These are phyloP conservation scores for Picathartes gymnocephalus DNA, from an alignment of 2,113 vertebrate species.

Conservation along the genomic window DNA sequence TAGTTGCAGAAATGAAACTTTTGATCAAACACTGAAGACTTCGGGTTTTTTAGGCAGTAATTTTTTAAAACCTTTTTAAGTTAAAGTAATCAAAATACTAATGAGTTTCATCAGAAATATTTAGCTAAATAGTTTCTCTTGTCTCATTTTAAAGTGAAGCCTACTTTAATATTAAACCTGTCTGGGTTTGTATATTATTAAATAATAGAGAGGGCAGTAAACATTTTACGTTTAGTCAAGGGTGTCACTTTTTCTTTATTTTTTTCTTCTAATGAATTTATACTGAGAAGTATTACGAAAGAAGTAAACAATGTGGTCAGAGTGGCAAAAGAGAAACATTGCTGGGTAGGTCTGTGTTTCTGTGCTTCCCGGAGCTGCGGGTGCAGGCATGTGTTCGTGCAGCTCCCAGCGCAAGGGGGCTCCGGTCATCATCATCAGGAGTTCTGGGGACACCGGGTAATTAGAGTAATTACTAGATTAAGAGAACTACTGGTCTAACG, in stretches of 20 bases:
- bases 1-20: neutral
- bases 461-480: neutral
- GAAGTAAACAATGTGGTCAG: neutral
- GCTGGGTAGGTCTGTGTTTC: neutral
- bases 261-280: neutral
- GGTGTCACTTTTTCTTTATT: neutral
- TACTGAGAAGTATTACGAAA: neutral
- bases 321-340: neutral
- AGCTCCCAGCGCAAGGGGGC: constrained; percentile 10
- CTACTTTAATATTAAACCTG: neutral
- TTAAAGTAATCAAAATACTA: neutral
- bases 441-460: neutral
- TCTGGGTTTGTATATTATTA: neutral
- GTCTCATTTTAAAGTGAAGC: neutral
- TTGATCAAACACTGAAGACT: neutral
- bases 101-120: neutral
- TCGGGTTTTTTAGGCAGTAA: neutral
- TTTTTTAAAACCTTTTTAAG: neutral
- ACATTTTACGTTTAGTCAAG: neutral
- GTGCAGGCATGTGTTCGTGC: neutral
- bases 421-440: neutral
- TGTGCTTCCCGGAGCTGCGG: neutral
- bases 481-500: neutral
- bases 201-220: neutral
- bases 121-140: neutral